Conservation (phyloP, 2,888 invertebrate genomes). For the Notocelia uddmanniana region DNA sequence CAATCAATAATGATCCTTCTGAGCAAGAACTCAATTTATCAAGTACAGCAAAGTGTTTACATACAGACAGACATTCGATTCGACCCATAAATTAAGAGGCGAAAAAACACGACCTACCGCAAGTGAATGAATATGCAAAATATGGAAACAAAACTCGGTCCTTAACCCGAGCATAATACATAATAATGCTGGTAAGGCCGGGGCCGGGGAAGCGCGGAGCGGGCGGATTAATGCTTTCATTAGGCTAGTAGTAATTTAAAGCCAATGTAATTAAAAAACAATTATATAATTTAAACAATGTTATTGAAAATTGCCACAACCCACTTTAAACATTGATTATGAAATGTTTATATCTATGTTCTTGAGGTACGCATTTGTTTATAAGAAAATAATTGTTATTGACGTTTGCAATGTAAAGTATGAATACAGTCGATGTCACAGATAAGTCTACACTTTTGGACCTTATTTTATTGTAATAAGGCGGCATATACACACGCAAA, state of each 20-base stretch:
- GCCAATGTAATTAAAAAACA: too few relatives aligned
- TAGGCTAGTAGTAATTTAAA: not conserved
- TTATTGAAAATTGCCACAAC: too few relatives aligned
- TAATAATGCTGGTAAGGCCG: conserved; percentile 43
- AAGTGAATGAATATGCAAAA: conserved; percentile 67
- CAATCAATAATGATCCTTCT: conserved; percentile 20
- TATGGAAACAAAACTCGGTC: conserved; percentile 60
- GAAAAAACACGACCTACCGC: conserved; percentile 67
- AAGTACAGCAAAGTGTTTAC: conserved; percentile 25
- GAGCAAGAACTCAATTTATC: conserved; percentile 20
- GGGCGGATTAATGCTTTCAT: not conserved
- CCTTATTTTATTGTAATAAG: too few relatives aligned
- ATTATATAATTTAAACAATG: too few relatives aligned
- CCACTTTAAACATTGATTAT: too few relatives aligned
- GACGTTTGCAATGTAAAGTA: too few relatives aligned
- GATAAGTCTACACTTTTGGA: too few relatives aligned
- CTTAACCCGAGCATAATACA: conserved; percentile 49
- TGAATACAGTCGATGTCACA: too few relatives aligned
- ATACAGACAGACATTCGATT: conserved; percentile 42
- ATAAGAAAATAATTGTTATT: too few relatives aligned
- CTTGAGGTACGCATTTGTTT: too few relatives aligned
- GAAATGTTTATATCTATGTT: too few relatives aligned
- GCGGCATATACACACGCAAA: too few relatives aligned
- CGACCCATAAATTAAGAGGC: conserved; percentile 53
- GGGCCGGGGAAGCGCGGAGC: conserved; percentile 9